A percentile compares a stretch with the other conserved stretches of the same genome.
These are phyloP conservation scores for Drosophila setosimentum DNA, from an alignment of 2,888 invertebrate species.

Conservation along the genomic window DNA sequence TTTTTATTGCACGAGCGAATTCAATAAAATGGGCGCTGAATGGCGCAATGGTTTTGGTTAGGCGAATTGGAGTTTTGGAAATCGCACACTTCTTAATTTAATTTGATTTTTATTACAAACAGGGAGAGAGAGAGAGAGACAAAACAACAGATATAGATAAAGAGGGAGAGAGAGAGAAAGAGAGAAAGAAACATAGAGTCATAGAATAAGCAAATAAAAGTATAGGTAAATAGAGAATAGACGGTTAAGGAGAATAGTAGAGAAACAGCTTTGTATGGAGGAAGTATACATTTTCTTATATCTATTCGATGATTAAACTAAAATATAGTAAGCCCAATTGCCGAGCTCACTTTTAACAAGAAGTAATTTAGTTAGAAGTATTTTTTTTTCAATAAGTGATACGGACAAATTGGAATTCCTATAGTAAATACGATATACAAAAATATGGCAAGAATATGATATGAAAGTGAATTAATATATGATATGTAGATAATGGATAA, in stretches of 20 bases:
- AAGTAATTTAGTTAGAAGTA: background rate
- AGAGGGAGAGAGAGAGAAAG: background rate
- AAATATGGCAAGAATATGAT: background rate
- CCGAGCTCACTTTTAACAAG: background rate
- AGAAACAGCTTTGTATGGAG: background rate
- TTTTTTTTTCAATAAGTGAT: background rate
- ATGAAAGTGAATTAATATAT: background rate
- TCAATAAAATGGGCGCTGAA: constrained; percentile 56
- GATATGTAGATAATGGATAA: too few species aligned
- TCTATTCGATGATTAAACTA: background rate
- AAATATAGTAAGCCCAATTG: background rate
- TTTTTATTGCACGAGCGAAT: constrained; percentile 72
- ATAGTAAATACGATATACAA: background rate
- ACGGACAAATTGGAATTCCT: background rate
- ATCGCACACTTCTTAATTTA: constrained; percentile 55
- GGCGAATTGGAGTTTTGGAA: constrained; percentile 6
- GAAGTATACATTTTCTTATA: background rate
- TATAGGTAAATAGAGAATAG: background rate
- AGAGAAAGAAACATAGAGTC: background rate
- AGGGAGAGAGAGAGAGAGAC: background rate
- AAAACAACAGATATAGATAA: background rate
- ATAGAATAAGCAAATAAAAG: background rate
- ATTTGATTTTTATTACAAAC: constrained; percentile 34
- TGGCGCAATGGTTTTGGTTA: constrained; percentile 15
- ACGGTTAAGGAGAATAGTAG: background rate